These are phyloP conservation scores for Phaetusa simplex DNA, from an alignment of 2,113 vertebrate genomes.

Conservation along the genomic window DNA sequence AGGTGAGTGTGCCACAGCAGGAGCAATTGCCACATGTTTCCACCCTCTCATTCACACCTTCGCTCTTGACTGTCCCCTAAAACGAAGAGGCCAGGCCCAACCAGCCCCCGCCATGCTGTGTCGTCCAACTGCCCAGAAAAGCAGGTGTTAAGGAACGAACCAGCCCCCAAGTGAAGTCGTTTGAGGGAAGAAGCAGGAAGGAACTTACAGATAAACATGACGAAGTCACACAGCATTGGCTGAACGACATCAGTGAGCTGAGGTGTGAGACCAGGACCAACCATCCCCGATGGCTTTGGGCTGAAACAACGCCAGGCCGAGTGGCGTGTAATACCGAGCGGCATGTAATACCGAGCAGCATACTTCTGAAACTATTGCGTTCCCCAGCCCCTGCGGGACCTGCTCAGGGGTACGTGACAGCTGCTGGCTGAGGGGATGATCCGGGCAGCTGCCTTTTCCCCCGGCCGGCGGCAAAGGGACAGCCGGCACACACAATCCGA, in stretches of 20 bases:
- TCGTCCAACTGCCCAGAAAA: background rate
- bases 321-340: rapidly evolving
- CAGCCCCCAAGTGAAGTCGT: background rate
- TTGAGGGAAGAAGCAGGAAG: background rate
- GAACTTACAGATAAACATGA: rapidly evolving
- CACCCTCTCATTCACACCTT: background rate
- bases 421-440: background rate
- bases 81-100: background rate
- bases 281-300: rapidly evolving
- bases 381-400: background rate
- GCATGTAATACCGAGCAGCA: rapidly evolving
- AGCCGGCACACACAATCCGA: rapidly evolving
- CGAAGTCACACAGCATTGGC: background rate
- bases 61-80: background rate
- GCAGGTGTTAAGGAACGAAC: background rate
- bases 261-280: background rate
- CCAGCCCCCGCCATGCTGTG: rapidly evolving
- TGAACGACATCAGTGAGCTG: background rate
- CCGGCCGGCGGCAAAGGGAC: background rate
- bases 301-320: rapidly evolving
- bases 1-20: background rate
- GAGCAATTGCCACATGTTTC: background rate
- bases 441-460: background rate
- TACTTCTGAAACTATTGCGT: rapidly evolving
- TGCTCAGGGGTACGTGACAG: background rate